Evolutionary conservation across 2,888 invertebrate species (phyloP), one percentile per base, ranked within the genome.

Genomic region (Oscheius sp.): DNA sequence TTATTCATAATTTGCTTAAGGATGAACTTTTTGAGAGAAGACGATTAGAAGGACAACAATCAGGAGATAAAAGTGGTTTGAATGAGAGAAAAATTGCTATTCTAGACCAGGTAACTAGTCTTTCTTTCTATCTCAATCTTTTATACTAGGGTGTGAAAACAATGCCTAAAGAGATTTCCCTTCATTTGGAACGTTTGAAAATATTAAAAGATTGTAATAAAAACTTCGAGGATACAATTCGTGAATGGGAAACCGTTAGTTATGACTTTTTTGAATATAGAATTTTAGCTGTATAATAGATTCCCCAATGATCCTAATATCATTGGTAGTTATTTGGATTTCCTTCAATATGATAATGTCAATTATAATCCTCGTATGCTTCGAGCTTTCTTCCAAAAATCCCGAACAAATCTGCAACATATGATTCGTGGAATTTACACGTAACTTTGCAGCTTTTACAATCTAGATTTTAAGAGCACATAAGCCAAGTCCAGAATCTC

Each of bases 11-110:
- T 12, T 17, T 33, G 32, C 2, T 44, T 8, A 12, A 59, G 59
- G 59, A 59, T 8, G 17, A 26, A 41, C 28, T 59, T 6, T 59
- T 44, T 38, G 44, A 59, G 20, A 41, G 28, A 26, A 41, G 44
- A 17, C 38, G 41, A 14, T 14, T 14, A 9, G 24, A 24, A 17
- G 59, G 44, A 0, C 8, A 14, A 6, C 44, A 44, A n/a, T 28
- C 59, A 24, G 30, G 30, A 28, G 30, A 59, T 30, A 20, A 17
- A 41, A 44, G 44, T 8, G 59, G 17, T 26, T 26, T 41, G 24
- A 62, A 62, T 28, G 62, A 62, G 12, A 32, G 62, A 17, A 62
- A 62, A 30, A 2, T 62, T 26, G 62, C 62, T 1, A 62, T 62
- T 49, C 32, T 62, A 5, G 33, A 62, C 20, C n/a, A 49, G 49